Percentiles rank a stretch among this genome's conserved stretches.
phyloP scores from a whole-genome alignment of 2,797 vertebrate genomes.

The Anableps anableps region DNA sequence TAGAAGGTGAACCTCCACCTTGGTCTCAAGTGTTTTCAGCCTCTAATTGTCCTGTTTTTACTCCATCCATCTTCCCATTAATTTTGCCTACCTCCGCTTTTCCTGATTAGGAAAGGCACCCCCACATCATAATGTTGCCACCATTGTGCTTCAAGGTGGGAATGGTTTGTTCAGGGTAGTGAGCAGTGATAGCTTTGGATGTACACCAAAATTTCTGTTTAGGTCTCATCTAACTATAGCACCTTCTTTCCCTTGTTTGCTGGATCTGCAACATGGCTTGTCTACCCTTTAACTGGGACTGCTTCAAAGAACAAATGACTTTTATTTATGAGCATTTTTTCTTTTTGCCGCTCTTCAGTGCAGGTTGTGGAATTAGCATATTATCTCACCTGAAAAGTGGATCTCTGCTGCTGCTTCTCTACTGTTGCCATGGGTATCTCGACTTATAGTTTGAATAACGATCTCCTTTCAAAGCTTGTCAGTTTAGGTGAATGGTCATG shows the following conservation, averaged over 20 bases:
- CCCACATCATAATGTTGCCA: background rate
- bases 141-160: background rate
- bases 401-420: background rate
- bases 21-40: background rate
- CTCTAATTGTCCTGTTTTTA: background rate
- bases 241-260: background rate
- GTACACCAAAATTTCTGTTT: background rate
- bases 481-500: background rate
- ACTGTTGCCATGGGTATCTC: background rate
- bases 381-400: background rate
- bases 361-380: background rate
- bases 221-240: background rate
- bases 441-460: background rate
- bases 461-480: background rate
- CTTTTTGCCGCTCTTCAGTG: background rate
- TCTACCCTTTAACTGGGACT: background rate
- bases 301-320: background rate
- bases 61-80: background rate
- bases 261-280: too few relatives aligned
- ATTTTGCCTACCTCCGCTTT: too few relatives aligned
- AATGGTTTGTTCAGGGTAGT: too few relatives aligned
- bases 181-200: background rate
- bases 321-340: background rate
- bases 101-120: too few relatives aligned
- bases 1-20: too few relatives aligned